phyloP scores from a whole-genome alignment of 2,888 invertebrate genomes.

The Acanthosepion esculentum region DNA sequence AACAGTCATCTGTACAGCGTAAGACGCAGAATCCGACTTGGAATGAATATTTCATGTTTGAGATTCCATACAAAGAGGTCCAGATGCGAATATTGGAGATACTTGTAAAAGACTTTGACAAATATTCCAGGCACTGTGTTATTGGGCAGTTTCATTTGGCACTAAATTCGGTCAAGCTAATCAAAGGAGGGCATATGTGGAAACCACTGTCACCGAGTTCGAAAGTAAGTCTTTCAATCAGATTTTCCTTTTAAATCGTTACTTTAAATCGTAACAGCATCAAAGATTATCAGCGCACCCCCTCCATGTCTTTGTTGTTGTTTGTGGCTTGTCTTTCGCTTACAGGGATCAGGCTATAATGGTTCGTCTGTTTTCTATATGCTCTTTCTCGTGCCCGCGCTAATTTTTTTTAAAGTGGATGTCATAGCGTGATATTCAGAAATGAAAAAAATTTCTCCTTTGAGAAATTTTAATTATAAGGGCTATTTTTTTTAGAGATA shows the following conservation, averaged over 20 bases:
- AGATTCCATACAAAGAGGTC: constrained; percentile 74
- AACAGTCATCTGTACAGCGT: constrained; percentile 75
- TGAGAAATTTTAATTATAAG: too few species aligned
- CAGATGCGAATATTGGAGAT: constrained; percentile 75
- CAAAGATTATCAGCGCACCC: too few species aligned
- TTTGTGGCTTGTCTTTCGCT: too few species aligned
- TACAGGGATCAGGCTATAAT: too few species aligned
- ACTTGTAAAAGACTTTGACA: constrained; percentile 76
- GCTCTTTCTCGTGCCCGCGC: too few species aligned
- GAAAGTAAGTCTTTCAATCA: constrained; percentile 64
- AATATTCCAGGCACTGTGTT: constrained; percentile 76
- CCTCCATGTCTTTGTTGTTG: too few species aligned
- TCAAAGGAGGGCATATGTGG: constrained; percentile 76
- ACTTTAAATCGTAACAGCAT: too few species aligned
- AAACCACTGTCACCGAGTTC: constrained; percentile 73
- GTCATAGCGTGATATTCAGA: too few species aligned
- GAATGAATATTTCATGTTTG: constrained; percentile 76
- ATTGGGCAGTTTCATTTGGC: constrained; percentile 75
- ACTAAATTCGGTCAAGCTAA: constrained; percentile 73
- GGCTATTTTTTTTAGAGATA: too few species aligned
- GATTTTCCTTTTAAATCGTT: background rate
- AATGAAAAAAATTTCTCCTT: too few species aligned
- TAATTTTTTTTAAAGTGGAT: too few species aligned
- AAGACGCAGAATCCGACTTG: constrained; percentile 76
- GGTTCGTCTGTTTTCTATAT: too few species aligned